Percentiles rank a stretch among this genome's conserved stretches.
These are phyloP conservation scores for Anas platyrhynchos DNA, from an alignment of 2,113 vertebrate species.

Conservation along the genomic window DNA sequence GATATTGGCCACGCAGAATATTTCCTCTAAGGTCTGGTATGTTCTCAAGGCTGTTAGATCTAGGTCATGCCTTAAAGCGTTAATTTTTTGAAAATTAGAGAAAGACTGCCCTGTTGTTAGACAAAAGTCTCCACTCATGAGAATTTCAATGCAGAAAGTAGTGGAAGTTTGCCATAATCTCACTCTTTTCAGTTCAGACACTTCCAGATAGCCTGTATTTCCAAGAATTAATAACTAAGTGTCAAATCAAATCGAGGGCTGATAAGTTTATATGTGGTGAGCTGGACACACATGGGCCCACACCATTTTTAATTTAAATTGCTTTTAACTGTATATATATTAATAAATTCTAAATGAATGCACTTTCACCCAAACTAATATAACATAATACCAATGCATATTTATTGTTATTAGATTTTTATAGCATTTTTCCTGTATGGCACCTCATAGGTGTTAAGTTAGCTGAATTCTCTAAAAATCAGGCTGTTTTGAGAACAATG, in stretches of 20 bases:
- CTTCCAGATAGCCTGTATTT: background rate
- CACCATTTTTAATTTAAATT: slow-evolving; percentile 36
- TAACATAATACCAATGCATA: slow-evolving; percentile 53
- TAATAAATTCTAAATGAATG: slow-evolving; percentile 39
- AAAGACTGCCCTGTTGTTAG: background rate
- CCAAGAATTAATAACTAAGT: background rate
- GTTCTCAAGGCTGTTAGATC: background rate
- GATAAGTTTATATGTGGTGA: background rate
- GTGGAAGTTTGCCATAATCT: background rate
- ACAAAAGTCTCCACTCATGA: background rate
- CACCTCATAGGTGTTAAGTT: slow-evolving; percentile 56
- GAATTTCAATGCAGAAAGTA: background rate
- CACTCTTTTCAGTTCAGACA: background rate
- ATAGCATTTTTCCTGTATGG: slow-evolving; percentile 65
- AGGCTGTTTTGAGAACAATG: slow-evolving; percentile 64
- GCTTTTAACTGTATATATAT: slow-evolving; percentile 26
- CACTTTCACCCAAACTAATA: slow-evolving; percentile 48
- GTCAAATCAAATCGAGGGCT: background rate
- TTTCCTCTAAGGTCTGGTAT: background rate
- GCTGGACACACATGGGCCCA: background rate
- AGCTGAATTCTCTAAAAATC: slow-evolving; percentile 44
- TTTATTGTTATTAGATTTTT: slow-evolving; percentile 73
- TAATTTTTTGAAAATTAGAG: background rate
- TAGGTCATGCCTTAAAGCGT: background rate
- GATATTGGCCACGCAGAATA: background rate